These are phyloP conservation scores for Coenonympha arcania DNA, from an alignment of 2,888 invertebrate species.

Conservation along the genomic window DNA sequence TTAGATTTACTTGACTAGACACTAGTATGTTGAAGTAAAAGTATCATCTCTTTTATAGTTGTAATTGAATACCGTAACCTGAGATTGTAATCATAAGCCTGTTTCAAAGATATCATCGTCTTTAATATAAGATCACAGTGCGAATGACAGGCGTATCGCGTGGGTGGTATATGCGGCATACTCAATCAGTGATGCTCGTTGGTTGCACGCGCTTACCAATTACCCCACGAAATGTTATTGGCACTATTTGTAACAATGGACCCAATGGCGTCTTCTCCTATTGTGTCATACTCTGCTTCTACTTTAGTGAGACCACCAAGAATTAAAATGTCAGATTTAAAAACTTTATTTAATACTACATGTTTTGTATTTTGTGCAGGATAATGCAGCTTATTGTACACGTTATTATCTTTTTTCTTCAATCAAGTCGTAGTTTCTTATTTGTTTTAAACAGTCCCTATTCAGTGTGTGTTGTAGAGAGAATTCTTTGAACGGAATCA, in stretches of 20 bases:
- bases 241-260: slow-evolving; percentile 52
- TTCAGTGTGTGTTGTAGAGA: not conserved
- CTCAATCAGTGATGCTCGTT: slow-evolving; percentile 62
- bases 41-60: not conserved
- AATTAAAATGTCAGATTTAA: not conserved
- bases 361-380: not conserved
- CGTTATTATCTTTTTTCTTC: slow-evolving; percentile 1
- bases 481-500: slow-evolving; percentile 11
- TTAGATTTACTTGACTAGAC: too few species aligned
- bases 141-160: slow-evolving; percentile 41
- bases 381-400: not conserved
- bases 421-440: not conserved
- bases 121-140: slow-evolving; percentile 23
- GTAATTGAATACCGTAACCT: not conserved
- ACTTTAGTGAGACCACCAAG: slow-evolving; percentile 33
- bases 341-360: not conserved
- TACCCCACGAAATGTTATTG: slow-evolving; percentile 53
- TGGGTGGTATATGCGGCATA: slow-evolving; percentile 64
- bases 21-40: not conserved
- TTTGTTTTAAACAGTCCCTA: slow-evolving; percentile 2
- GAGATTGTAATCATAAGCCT: slow-evolving; percentile 6
- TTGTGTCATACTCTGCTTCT: slow-evolving; percentile 30
- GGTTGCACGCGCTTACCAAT: slow-evolving; percentile 56
- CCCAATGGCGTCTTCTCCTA: slow-evolving; percentile 27
- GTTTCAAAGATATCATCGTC: slow-evolving; percentile 12